A percentile compares a stretch with the other conserved stretches of the same genome.
phyloP scores from a whole-genome alignment of 2,888 invertebrate species.

The Sarcophaga carnaria region DNA sequence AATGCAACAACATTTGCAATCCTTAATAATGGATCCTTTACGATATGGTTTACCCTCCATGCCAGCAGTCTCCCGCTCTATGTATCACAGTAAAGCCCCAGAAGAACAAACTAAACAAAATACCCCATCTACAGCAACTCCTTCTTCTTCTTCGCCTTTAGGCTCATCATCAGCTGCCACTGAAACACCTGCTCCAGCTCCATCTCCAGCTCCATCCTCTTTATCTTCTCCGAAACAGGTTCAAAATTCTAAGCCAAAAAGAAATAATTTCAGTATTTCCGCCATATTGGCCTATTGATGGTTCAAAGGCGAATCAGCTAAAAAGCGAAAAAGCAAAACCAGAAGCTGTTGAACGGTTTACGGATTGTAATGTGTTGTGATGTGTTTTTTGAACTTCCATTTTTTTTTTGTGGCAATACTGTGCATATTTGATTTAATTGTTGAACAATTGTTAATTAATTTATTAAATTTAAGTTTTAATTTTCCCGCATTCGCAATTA shows the following conservation, averaged over 20 bases:
- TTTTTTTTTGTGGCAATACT: constrained; percentile 20
- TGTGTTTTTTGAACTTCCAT: too few relatives aligned
- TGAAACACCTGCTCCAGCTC: neutral
- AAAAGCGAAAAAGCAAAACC: neutral
- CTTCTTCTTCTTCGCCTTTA: neutral
- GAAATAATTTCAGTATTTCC: constrained; percentile 81
- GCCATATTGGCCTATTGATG: constrained; percentile 78
- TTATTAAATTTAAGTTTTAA: too few relatives aligned
- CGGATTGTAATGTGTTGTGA: constrained; percentile 6
- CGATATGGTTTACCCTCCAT: neutral
- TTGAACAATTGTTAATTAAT: constrained; percentile 66
- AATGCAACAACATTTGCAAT: constrained; percentile 72
- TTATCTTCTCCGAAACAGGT: constrained; percentile 48
- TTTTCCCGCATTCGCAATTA: too few relatives aligned
- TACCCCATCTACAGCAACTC: neutral
- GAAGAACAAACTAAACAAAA: neutral
- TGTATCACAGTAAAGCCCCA: neutral
- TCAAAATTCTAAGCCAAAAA: constrained; percentile 72
- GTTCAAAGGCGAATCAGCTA: neutral
- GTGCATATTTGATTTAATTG: constrained; percentile 39
- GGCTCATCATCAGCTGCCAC: constrained; percentile 4
- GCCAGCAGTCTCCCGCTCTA: neutral
- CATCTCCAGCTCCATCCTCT: constrained; percentile 12
- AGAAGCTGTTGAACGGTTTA: neutral
- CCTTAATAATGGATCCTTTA: constrained; percentile 44